Base-by-base conservation (phyloP, 2,113 vertebrate genomes). In the Agapornis roseicollis region DNA sequence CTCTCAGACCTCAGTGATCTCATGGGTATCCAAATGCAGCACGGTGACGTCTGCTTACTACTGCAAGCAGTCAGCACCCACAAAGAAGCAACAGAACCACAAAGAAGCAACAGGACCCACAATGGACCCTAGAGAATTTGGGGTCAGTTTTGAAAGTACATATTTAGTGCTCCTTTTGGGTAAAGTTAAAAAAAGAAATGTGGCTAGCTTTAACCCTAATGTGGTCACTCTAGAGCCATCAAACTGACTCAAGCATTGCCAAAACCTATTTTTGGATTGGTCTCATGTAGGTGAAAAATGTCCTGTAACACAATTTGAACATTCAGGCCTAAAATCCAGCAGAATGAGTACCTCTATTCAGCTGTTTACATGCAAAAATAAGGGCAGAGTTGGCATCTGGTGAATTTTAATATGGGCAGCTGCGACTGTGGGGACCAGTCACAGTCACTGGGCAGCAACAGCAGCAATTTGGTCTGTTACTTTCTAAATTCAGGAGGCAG, bases 11-110 rank as follows among this genome's bases (percentile, higher is more conserved):
- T 37, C 4, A 4, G 49, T 18, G 41, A 33, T 63, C 39, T 60
- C 35, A 28, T 12, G 33, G 20, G 14, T 31, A n/a, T 10, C 16
- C 68, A 76, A 42, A 85, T 2, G 2, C 0, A 0, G 15, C 33
- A 6, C 25, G 50, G n/a, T 25, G 35, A 92, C 39, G 20, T 69
- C 61, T 55, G 15, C 35, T 69, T 29, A 60, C 27, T 5, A 33
- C 25, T 12, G 35, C 18, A 55, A 52, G 25, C 8, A 33, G 44
- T 8, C 33, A 61, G 41, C n/a, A n/a, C n/a, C n/a, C n/a, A n/a
- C n/a, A 64, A 71, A 17, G 50, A 49, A 70, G 10, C 16, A n/a
- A 50, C 2, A 27, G 7, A 31, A 15, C 7, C 50, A n/a, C n/a
- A 64, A 71, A 17, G 50, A 49, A 70, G 10, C 16, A n/a, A 50